Base-by-base conservation (phyloP, 2,888 invertebrate genomes). In the Zygaena filipendulae region DNA sequence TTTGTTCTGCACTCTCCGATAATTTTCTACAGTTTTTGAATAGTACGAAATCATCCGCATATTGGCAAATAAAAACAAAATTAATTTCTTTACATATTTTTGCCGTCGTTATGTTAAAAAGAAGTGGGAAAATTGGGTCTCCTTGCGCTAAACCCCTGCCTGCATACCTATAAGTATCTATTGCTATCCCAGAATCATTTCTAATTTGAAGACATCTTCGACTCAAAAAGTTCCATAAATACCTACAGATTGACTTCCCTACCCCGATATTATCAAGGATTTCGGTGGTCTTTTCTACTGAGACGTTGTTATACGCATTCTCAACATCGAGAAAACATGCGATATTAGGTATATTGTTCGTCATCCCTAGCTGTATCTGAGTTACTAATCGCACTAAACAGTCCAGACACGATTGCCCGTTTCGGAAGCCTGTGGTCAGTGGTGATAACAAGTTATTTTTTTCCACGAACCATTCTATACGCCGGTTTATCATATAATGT, bases 391-490 rank as follows among this genome's bases (percentile, higher is more conserved):
- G 11, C 10, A 14, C 20, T 5, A 37, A 12, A 21, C 22, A 13
- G 13, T 37, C 40, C 3, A 31, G 9, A 20, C 33, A 33, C 2
- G 34, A 36, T 13, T 31, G 24, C 4, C 14, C 13, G 12, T 23
- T 32, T 9, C 38, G 25, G 28, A 41, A 41, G 1, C 39, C 41
- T 21, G 21, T 4, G 1, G 37, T 41, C 9, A n/a, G 3, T 3
- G 13, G 5, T 4, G 40, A 26, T 3, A 43, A 20, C 2, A 39
- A 11, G 7, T 27, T 8, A 11, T 37, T 29, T 13, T 25, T 38
- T 27, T 43, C 42, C 0, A 35, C 6, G 24, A 16, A 43, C 41
- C 41, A 43, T 24, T 46, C 43, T 24, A 44, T 5, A 6, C 43
- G 12, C 23, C 35, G 40, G 3, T 5, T 10, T 3, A 43, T 7